phyloP scores from a whole-genome alignment of 2,888 invertebrate genomes.

The Drosophila quinaria region DNA sequence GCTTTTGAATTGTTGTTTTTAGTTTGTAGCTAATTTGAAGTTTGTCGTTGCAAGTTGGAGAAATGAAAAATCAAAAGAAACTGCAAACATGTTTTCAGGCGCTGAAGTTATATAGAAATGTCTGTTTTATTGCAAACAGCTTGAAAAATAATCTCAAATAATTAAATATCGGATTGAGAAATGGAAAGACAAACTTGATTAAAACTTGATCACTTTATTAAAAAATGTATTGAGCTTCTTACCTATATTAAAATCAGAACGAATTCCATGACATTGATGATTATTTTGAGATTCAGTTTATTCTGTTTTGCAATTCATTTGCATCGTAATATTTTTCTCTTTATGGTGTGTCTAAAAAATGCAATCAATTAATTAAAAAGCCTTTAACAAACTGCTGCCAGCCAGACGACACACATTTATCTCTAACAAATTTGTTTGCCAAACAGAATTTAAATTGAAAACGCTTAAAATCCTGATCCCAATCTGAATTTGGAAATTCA shows the following conservation, averaged over 20 bases:
- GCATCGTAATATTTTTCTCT: slow-evolving; percentile 12
- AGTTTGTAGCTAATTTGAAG: slow-evolving; percentile 69
- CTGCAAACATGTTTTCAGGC: slow-evolving; percentile 29
- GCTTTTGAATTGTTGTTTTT: slow-evolving; percentile 38
- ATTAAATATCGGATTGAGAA: slow-evolving; percentile 9
- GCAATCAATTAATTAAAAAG: slow-evolving; percentile 64
- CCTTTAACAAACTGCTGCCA: slow-evolving; percentile 41
- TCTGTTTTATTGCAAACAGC: slow-evolving; percentile 3
- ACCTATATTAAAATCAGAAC: slow-evolving; percentile 33
- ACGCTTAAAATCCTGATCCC: slow-evolving; percentile 29
- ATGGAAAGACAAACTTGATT: not conserved
- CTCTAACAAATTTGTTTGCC: slow-evolving; percentile 31
- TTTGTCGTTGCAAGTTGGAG: slow-evolving; percentile 48
- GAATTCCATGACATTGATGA: slow-evolving; percentile 3
- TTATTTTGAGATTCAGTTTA: slow-evolving; percentile 12
- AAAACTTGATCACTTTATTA: slow-evolving; percentile 5
- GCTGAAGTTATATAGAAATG: slow-evolving; percentile 21
- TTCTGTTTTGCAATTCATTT: slow-evolving; percentile 6
- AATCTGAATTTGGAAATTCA: slow-evolving; percentile 14
- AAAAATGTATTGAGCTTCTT: slow-evolving; percentile 20
- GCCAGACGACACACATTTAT: slow-evolving; percentile 29
- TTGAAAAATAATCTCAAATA: slow-evolving; percentile 12
- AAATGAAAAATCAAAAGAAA: slow-evolving; percentile 55
- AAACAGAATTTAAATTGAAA: slow-evolving; percentile 56
- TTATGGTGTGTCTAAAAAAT: slow-evolving; percentile 55